Evolutionary conservation across 2,888 invertebrate species (phyloP).

Genomic region (Noctua fimbriata): DNA sequence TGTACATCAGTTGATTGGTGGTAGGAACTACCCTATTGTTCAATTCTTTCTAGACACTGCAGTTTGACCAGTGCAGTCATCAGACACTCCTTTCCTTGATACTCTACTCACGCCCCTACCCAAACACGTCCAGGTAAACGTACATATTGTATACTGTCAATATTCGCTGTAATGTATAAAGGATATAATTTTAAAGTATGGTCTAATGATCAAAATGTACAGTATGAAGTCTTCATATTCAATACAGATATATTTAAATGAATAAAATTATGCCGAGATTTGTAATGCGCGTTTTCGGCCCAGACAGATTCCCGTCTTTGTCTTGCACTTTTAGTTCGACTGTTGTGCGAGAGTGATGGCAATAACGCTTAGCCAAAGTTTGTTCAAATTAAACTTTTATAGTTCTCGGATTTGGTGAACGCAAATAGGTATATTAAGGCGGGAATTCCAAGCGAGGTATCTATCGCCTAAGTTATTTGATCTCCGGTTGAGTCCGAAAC

Average conservation of each 20-base stretch:
- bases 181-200: conserved; percentile 22
- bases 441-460: neutral
- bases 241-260: conserved; percentile 5
- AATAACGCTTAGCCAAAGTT: neutral
- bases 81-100: neutral
- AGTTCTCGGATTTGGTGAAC: neutral
- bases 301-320: neutral
- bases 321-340: neutral
- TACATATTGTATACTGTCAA: conserved; percentile 55
- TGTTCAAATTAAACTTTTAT: neutral
- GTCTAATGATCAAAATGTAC: conserved; percentile 41
- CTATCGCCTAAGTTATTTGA: neutral
- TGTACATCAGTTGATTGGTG: neutral
- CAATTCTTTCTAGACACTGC: neutral
- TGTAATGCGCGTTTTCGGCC: neutral
- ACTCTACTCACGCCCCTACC: neutral
- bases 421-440: neutral
- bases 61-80: neutral
- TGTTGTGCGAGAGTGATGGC: neutral
- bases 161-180: conserved; percentile 50
- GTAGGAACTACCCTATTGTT: neutral
- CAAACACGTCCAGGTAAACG: conserved; percentile 13
- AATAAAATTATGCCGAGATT: neutral
- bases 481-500: neutral
- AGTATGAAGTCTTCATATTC: conserved; percentile 34